Evolutionary conservation across 1,140 invertebrate species (phyloP), one percentile per base, ranked within the genome.

Genomic region (Watersipora subatra): DNA sequence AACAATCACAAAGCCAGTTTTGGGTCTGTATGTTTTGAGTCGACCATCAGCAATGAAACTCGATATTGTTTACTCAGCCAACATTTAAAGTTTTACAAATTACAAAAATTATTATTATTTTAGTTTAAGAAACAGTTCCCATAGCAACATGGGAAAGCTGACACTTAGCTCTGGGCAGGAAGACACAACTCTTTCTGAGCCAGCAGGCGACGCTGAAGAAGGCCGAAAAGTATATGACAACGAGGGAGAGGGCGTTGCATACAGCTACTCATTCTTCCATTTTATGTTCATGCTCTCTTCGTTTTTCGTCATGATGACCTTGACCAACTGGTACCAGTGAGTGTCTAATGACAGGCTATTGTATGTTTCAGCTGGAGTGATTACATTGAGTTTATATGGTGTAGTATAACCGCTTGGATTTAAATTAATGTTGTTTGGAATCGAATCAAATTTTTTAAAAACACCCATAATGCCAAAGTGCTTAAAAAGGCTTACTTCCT

Each of bases 281-380:
- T 71, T 81, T 61, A 69, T 82, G 12, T 80, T 79, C 67, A 73
- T 70, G 61, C 65, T 81, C 27, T 79, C 81, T 25, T 73, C 70
- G 58, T 73, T 82, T 20, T 81, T 82, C 66, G 75, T 81, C 59
- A 81, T 82, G 80, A 82, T 82, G 80, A 79, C 80, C 68, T 72
- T 82, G 0, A 82, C 81, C n/a, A 79, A 80, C 69, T 82, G 81
- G 81, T 80, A 80, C 69, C 76, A 73, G 81, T 83, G 72, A 69
- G 71, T 62, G 19, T 26, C 28, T 58, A 64, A n/a, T 1, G 24
- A 34, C 59, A 26, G 58, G 69, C 55, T 1, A 25, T 58, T 20
- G 57, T 20, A 58, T 3, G 26, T 2, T 22, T 7, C 20, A 2
- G 12, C 3, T 57, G 22, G 62, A 1, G 34, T 30, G 12, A 26